Evolutionary conservation across 2,797 vertebrate species (phyloP).

Genomic region (Pempheris klunzingeri): DNA sequence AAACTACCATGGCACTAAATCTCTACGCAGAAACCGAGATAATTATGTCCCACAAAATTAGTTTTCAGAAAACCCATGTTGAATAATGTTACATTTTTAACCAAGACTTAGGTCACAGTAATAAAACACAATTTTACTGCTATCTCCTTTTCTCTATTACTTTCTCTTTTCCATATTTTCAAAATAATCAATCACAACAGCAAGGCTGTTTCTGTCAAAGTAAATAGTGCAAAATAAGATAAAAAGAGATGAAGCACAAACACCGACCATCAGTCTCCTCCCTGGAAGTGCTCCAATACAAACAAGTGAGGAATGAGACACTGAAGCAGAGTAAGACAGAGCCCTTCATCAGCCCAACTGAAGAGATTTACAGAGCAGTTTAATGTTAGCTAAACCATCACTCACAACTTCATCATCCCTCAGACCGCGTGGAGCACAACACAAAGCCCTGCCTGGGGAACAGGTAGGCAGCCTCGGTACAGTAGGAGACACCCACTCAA

Average conservation of each 20-base stretch:
- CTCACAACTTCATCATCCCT: constrained; percentile 45
- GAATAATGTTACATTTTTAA: neutral
- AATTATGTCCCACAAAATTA: constrained; percentile 3
- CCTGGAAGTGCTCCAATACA: neutral
- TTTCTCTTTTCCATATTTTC: neutral
- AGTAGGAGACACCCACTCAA: constrained; percentile 40
- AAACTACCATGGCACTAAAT: neutral
- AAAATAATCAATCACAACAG: neutral
- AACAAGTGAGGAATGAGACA: constrained; percentile 13
- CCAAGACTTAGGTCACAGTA: neutral
- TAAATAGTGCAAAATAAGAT: neutral
- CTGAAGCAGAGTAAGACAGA: constrained; percentile 6
- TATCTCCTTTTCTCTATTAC: neutral
- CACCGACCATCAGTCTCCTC: neutral
- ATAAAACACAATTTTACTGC: neutral
- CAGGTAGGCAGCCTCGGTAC: constrained; percentile 33
- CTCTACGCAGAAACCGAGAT: constrained; percentile 8
- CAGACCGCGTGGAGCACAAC: constrained; percentile 21
- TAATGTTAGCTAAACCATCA: constrained; percentile 38
- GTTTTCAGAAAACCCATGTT: neutral
- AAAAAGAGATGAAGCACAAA: constrained; percentile 17
- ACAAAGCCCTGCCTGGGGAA: constrained; percentile 19
- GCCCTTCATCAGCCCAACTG: constrained; percentile 33
- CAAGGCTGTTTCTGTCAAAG: neutral
- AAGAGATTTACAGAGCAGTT: constrained; percentile 47